phyloP scores from a whole-genome alignment of 2,113 vertebrate genomes.

The Mola mola region DNA sequence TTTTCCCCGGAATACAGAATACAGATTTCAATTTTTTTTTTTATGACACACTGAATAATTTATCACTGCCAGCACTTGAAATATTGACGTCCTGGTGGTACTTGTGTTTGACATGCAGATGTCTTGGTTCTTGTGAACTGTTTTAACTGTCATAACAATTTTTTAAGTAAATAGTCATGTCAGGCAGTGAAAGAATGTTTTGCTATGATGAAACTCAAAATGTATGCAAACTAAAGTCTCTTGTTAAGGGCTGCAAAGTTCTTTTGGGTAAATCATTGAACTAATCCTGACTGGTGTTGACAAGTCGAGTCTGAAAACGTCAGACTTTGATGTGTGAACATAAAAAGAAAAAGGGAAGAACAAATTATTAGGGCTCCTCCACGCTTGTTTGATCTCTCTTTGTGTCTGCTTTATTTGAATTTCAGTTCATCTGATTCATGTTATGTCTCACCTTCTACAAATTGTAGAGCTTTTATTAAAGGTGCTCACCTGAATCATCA shows the following conservation, averaged over 20 bases:
- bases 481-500: too few relatives aligned
- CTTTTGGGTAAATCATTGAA: constrained; percentile 25
- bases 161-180: neutral
- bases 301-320: neutral
- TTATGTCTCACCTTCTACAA: constrained; percentile 3
- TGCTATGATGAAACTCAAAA: constrained; percentile 1
- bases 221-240: neutral
- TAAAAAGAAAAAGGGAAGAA: constrained; percentile 15
- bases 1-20: too few relatives aligned
- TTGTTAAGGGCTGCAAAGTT: neutral
- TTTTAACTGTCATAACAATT: too few relatives aligned
- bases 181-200: neutral
- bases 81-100: too few relatives aligned
- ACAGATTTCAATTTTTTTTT: too few relatives aligned
- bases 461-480: too few relatives aligned
- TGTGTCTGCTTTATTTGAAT: constrained; percentile 2
- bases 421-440: constrained; percentile 7
- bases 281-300: neutral
- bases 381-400: constrained; percentile 19
- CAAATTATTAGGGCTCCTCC: constrained; percentile 8
- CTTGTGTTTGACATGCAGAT: too few relatives aligned
- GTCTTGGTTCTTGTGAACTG: too few relatives aligned
- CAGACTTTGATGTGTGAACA: constrained; percentile 9
- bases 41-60: too few relatives aligned
- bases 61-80: too few relatives aligned